phyloP scores from a whole-genome alignment of 2,888 invertebrate species.

The Creontiades dilutus region DNA sequence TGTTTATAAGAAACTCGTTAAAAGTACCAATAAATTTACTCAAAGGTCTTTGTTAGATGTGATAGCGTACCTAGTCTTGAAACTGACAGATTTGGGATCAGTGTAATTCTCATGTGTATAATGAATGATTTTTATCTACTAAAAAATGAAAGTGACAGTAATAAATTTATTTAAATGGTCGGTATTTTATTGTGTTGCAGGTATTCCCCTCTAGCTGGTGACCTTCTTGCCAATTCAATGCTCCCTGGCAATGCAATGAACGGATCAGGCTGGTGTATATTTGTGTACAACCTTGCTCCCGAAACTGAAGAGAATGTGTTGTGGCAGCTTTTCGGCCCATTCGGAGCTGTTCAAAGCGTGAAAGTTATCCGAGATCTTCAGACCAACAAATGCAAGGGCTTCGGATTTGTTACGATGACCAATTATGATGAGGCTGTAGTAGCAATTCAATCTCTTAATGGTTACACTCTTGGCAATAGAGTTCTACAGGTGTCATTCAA shows the following conservation, averaged over 20 bases:
- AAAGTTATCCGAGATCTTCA: constrained; percentile 97
- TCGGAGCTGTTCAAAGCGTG: constrained; percentile 97
- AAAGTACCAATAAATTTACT: no score
- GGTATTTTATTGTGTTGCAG: constrained; percentile 78
- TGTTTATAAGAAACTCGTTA: no score
- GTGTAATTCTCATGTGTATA: no score
- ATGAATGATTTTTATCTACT: no score
- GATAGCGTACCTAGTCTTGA: no score
- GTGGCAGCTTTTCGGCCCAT: constrained; percentile 97
- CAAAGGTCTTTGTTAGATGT: no score
- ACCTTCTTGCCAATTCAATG: constrained; percentile 88
- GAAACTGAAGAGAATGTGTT: constrained; percentile 94
- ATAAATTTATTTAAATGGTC: not conserved
- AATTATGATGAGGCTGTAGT: constrained; percentile 98
- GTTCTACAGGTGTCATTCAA: constrained; percentile 98
- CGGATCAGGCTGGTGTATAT: constrained; percentile 94
- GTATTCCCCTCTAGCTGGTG: constrained; percentile 91
- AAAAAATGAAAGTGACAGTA: no score
- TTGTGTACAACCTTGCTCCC: constrained; percentile 94
- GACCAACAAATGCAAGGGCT: constrained; percentile 98
- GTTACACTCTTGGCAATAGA: constrained; percentile 96
- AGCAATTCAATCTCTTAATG: constrained; percentile 97
- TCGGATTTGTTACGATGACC: constrained; percentile 99
- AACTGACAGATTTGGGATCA: no score
- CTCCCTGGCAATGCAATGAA: constrained; percentile 92